Conservation (phyloP, 1,140 invertebrate genomes). For the Drosophila biarmipes region DNA sequence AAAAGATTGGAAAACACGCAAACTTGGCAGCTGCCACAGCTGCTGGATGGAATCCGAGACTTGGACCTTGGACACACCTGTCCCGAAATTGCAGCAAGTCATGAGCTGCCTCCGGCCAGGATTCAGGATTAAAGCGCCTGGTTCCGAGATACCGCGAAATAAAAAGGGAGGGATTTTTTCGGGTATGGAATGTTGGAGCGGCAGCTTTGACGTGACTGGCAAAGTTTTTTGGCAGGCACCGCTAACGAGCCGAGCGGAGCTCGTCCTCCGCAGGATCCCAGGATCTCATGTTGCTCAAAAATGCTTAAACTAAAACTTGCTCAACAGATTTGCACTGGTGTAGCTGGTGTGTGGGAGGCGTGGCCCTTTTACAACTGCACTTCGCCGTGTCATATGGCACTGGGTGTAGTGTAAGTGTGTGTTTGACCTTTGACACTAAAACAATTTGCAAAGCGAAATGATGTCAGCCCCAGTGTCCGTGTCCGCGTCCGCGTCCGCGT, state of each 20-base stretch:
- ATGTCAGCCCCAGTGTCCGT: constrained; percentile 63
- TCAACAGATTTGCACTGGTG: constrained; percentile 71
- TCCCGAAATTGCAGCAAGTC: constrained; percentile 73
- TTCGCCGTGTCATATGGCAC: constrained; percentile 69
- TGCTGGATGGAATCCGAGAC: constrained; percentile 50
- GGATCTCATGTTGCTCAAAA: constrained; percentile 75
- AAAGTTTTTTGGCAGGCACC: constrained; percentile 80
- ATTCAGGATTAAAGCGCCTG: constrained; percentile 66
- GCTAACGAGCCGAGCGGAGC: constrained; percentile 71
- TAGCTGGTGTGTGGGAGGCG: constrained; percentile 1
- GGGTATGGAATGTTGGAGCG: constrained; percentile 42
- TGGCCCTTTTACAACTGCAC: constrained; percentile 71
- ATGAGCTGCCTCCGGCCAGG: constrained; percentile 57
- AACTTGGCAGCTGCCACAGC: constrained; percentile 70
- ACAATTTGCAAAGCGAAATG: constrained; percentile 79
- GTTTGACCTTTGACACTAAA: constrained; percentile 80
- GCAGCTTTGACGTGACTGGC: constrained; percentile 81
- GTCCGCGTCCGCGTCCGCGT: too few relatives aligned
- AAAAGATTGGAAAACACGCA: constrained; percentile 76
- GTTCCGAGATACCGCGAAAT: constrained; percentile 33
- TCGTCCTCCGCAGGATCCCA: constrained; percentile 8
- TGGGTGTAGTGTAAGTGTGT: constrained; percentile 46
- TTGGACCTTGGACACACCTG: constrained; percentile 75
- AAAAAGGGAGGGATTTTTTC: neutral
- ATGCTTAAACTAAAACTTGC: constrained; percentile 79